Conservation (phyloP, 2,797 vertebrate species). For the Adrianichthys oophorus region DNA sequence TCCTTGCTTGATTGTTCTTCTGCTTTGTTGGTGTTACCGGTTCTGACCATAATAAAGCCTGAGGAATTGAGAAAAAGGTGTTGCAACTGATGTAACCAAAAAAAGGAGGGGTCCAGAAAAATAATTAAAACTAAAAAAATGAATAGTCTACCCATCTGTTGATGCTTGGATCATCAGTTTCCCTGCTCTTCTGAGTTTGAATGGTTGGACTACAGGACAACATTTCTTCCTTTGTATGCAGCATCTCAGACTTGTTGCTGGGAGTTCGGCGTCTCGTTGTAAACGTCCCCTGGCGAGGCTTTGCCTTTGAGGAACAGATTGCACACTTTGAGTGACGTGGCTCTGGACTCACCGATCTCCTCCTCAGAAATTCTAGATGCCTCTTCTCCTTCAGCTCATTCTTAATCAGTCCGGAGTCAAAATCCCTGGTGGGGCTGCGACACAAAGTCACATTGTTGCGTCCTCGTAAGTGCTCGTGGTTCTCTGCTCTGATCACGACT, state of each 20-base stretch:
- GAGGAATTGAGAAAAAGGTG: slow-evolving; percentile 13
- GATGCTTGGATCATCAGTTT: slow-evolving; percentile 42
- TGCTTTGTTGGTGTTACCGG: slow-evolving; percentile 22
- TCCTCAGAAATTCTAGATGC: slow-evolving; percentile 75
- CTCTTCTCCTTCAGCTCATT: slow-evolving; percentile 74
- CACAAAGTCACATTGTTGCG: slow-evolving; percentile 79
- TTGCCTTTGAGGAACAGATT: slow-evolving; percentile 21
- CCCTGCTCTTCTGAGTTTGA: slow-evolving; percentile 36
- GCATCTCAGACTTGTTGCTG: slow-evolving; percentile 23
- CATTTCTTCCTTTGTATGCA: slow-evolving; percentile 15
- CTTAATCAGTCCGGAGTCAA: slow-evolving; percentile 63
- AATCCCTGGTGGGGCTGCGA: slow-evolving; percentile 70
- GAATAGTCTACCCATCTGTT: slow-evolving; percentile 64
- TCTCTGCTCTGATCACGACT: slow-evolving; percentile 68
- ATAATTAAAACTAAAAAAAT: background rate
- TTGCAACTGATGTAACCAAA: background rate
- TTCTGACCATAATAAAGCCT: slow-evolving; percentile 54
- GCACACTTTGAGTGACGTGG: slow-evolving; percentile 15
- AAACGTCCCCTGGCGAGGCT: slow-evolving; percentile 16
- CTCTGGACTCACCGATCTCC: slow-evolving; percentile 69
- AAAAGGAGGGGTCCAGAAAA: background rate
- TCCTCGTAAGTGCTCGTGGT: slow-evolving; percentile 69
- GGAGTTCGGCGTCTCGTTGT: slow-evolving; percentile 11
- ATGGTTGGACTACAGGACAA: slow-evolving; percentile 42
- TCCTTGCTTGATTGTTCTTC: slow-evolving; percentile 31